Conservation (phyloP, 2,888 invertebrate species). For the Octodonta nipae region DNA sequence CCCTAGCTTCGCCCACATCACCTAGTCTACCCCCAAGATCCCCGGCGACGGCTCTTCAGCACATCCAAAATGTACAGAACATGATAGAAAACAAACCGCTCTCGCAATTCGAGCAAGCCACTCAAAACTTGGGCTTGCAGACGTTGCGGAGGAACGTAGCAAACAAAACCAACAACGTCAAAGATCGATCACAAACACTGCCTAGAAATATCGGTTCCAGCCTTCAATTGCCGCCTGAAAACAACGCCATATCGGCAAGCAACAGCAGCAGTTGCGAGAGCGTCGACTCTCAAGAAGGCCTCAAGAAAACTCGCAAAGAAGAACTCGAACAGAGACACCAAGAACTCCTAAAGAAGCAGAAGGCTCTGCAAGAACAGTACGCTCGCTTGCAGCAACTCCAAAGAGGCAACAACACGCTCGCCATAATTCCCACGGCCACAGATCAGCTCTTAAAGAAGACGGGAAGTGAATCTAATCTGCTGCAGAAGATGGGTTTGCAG, state of each 20-base stretch:
- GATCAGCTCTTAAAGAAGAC: conserved; percentile 61
- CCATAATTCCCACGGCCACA: conserved; percentile 49
- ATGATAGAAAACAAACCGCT: conserved; percentile 30
- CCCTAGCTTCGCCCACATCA: conserved; percentile 71
- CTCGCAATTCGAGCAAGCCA: conserved; percentile 34
- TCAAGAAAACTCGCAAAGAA: conserved; percentile 50
- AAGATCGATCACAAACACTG: conserved; percentile 35
- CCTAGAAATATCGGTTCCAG: conserved; percentile 35
- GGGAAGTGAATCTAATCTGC: conserved; percentile 74
- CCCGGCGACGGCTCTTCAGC: conserved; percentile 34
- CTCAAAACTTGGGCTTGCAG: conserved; percentile 35
- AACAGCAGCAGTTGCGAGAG: conserved; percentile 66
- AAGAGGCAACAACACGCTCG: conserved; percentile 54
- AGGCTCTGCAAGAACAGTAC: conserved; percentile 81
- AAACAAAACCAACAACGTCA: conserved; percentile 31
- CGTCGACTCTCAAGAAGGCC: conserved; percentile 59
- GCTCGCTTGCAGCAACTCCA: conserved; percentile 78
- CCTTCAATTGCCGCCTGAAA: conserved; percentile 24
- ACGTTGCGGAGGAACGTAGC: conserved; percentile 32
- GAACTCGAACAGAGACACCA: conserved; percentile 78
- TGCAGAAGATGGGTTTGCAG: conserved; percentile 69
- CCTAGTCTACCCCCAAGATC: conserved; percentile 50
- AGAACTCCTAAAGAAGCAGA: conserved; percentile 75
- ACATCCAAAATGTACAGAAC: conserved; percentile 34
- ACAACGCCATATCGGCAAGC: conserved; percentile 39